phyloP scores from a whole-genome alignment of 2,888 invertebrate genomes.

The Melipona bicolor region DNA sequence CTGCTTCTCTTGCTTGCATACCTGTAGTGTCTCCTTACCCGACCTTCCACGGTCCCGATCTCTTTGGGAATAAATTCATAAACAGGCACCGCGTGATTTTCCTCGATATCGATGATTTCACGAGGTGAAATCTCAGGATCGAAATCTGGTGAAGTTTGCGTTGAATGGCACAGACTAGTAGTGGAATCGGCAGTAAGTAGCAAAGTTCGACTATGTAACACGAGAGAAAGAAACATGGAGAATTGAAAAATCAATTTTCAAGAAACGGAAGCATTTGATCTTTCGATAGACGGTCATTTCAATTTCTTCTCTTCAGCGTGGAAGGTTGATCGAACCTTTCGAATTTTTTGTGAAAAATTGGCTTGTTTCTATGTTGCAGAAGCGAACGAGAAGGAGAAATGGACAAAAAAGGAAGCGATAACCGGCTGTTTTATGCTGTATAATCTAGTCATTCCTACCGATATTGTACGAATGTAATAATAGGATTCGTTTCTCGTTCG shows the following conservation, averaged over 20 bases:
- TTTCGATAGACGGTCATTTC: neutral
- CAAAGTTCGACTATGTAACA: neutral
- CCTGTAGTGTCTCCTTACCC: constrained; percentile 62
- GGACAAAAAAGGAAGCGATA: constrained; percentile 38
- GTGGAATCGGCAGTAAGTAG: too few species aligned
- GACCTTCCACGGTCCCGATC: constrained; percentile 40
- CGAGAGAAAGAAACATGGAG: neutral
- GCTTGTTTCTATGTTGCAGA: constrained; percentile 73
- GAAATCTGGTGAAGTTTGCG: neutral
- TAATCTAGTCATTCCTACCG: constrained; percentile 81
- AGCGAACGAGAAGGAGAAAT: constrained; percentile 42
- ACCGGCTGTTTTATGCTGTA: constrained; percentile 77
- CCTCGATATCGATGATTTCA: neutral
- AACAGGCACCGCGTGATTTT: neutral
- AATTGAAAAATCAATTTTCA: neutral
- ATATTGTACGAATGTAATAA: constrained; percentile 63
- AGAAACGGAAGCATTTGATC: neutral
- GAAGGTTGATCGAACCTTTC: too few species aligned
- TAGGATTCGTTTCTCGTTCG: constrained; percentile 22
- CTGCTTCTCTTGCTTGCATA: constrained; percentile 67
- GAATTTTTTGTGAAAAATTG: neutral
- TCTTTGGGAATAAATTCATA: constrained; percentile 45
- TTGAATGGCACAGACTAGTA: too few species aligned
- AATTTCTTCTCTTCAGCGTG: too few species aligned
- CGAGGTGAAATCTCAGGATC: too few species aligned